Evolutionary conservation across 2,797 vertebrate species (phyloP).

Genomic region (Acanthopagrus latus): DNA sequence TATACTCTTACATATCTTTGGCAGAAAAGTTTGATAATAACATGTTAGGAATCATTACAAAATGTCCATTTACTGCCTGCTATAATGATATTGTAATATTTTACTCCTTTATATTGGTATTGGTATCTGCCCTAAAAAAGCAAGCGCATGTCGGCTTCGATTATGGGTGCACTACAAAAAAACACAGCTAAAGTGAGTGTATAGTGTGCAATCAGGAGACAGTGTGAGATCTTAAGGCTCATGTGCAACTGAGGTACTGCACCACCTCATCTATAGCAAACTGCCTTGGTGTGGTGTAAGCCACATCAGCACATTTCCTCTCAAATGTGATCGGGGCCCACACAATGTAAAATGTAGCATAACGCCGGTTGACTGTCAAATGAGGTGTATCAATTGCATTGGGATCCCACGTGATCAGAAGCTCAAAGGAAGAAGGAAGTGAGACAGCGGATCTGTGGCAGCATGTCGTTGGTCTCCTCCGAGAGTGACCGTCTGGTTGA

Average conservation of each 20-base stretch:
- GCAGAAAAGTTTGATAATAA: no score
- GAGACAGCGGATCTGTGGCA: background rate
- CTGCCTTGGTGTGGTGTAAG: background rate
- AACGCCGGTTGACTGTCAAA: background rate
- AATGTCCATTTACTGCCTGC: no score
- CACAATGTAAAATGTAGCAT: background rate
- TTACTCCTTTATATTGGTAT: no score
- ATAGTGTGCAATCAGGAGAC: background rate
- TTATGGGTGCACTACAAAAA: no score
- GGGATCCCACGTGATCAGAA: background rate
- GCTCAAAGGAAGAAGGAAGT: background rate
- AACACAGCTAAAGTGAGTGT: background rate
- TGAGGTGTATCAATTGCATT: background rate
- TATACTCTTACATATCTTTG: no score
- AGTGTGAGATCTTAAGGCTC: background rate
- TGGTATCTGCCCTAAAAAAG: no score
- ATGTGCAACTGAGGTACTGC: background rate
- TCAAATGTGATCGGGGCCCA: background rate
- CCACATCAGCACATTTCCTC: slow-evolving; percentile 11
- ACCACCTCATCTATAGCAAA: background rate
- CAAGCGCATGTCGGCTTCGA: no score
- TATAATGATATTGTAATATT: no score
- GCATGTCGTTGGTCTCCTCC: background rate
- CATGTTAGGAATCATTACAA: no score
- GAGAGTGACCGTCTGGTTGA: background rate